These are phyloP conservation scores for Leucopternis melanops DNA, from an alignment of 2,113 vertebrate species.

Conservation along the genomic window DNA sequence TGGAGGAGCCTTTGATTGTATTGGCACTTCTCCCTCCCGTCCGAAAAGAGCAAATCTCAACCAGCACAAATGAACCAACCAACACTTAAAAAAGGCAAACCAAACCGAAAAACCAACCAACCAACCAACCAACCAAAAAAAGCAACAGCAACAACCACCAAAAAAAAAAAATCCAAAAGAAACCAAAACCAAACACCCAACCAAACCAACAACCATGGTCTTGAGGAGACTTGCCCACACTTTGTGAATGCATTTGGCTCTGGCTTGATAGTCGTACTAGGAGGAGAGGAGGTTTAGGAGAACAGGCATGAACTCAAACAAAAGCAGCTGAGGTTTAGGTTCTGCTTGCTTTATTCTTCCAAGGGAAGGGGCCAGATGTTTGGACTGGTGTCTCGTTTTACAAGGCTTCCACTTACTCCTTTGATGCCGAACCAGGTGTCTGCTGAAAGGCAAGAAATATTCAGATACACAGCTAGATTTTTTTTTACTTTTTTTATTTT, in stretches of 20 bases:
- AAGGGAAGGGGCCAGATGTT: slow-evolving; percentile 22
- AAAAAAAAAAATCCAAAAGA: slow-evolving; percentile 37
- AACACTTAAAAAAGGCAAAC: slow-evolving; percentile 23
- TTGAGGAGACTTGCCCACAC: slow-evolving; percentile 60
- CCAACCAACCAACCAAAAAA: background rate
- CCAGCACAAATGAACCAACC: slow-evolving; percentile 29
- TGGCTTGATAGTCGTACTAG: slow-evolving; percentile 56
- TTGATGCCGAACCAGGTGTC: slow-evolving; percentile 1
- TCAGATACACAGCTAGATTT: background rate
- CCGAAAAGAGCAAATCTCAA: slow-evolving; percentile 62
- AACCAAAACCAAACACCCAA: slow-evolving; percentile 8
- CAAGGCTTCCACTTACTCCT: slow-evolving; percentile 16
- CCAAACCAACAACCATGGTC: slow-evolving; percentile 43
- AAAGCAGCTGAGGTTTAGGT: background rate
- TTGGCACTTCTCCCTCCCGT: slow-evolving; percentile 60
- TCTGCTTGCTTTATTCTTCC: slow-evolving; percentile 25
- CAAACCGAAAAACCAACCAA: background rate
- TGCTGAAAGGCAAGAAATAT: background rate
- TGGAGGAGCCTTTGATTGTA: slow-evolving; percentile 60
- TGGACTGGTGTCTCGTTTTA: background rate
- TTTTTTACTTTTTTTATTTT: background rate
- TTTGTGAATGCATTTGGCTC: slow-evolving; percentile 74
- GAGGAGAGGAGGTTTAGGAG: slow-evolving; percentile 6
- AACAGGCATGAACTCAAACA: background rate
- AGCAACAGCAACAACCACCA: background rate